Conservation (phyloP, 2,797 vertebrate genomes). For the Gymnocypris eckloni region DNA sequence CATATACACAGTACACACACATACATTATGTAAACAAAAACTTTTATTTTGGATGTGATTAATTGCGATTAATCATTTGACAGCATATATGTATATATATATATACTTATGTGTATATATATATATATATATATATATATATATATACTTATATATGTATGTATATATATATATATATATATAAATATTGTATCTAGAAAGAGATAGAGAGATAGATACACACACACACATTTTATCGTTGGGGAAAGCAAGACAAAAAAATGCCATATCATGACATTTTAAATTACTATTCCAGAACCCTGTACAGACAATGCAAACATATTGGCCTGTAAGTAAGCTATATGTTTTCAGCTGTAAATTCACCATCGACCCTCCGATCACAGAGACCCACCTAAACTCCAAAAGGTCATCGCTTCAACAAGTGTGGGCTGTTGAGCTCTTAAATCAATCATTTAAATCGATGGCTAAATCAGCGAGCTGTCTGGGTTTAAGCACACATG, state of each 20-base stretch:
- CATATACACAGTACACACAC: too few relatives aligned
- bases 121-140: too few relatives aligned
- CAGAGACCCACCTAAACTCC: constrained; percentile 47
- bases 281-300: constrained; percentile 69
- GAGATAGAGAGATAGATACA: constrained; percentile 69
- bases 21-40: too few relatives aligned
- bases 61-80: too few relatives aligned
- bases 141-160: not conserved
- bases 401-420: constrained; percentile 64
- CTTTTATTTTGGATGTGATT: too few relatives aligned
- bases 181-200: not conserved
- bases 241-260: constrained; percentile 31
- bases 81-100: too few relatives aligned
- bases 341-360: constrained; percentile 66
- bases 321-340: constrained; percentile 67
- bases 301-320: constrained; percentile 67
- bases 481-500: constrained; percentile 80
- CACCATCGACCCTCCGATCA: constrained; percentile 61
- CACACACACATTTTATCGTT: constrained; percentile 69
- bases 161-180: too few relatives aligned
- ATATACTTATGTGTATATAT: too few relatives aligned
- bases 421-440: constrained; percentile 73
- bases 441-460: constrained; percentile 83
- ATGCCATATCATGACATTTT: constrained; percentile 28
- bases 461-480: constrained; percentile 78